Evolutionary conservation across 2,797 vertebrate genomes (phyloP).

Genomic region (Cirrhinus mrigala): DNA sequence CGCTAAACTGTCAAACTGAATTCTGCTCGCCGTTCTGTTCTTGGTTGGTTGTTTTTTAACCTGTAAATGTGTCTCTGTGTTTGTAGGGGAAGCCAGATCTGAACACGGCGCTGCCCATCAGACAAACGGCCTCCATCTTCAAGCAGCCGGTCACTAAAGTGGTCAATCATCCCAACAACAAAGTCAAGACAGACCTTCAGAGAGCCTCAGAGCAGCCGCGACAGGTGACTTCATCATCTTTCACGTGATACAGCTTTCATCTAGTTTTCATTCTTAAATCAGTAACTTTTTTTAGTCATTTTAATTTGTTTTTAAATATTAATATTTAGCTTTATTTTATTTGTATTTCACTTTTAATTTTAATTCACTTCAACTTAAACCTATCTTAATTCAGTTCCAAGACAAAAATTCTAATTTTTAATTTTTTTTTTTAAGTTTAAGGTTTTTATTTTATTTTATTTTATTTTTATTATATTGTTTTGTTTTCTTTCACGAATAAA

Average conservation of each 20-base stretch:
- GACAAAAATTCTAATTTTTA: too few relatives aligned
- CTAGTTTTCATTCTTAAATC: too few relatives aligned
- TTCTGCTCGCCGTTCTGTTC: background rate
- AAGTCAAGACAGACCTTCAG: constrained; percentile 90
- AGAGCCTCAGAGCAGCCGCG: constrained; percentile 87
- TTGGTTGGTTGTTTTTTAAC: background rate
- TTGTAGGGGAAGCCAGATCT: constrained; percentile 88
- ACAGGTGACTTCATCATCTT: constrained; percentile 79
- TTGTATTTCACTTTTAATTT: too few relatives aligned
- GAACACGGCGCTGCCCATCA: constrained; percentile 91
- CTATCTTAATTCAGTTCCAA: too few relatives aligned
- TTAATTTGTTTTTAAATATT: background rate
- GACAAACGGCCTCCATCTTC: constrained; percentile 95
- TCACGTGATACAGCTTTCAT: too few relatives aligned
- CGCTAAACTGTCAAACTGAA: too few relatives aligned
- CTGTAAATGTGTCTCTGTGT: constrained; percentile 4
- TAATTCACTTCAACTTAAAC: too few relatives aligned
- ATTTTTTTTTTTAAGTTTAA: too few relatives aligned
- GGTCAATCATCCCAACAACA: constrained; percentile 90
- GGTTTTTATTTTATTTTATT: too few relatives aligned
- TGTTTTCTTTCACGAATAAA: too few relatives aligned
- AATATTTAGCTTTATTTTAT: background rate
- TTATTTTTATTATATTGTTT: too few relatives aligned
- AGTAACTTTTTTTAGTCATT: too few relatives aligned
- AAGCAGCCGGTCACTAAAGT: constrained; percentile 97